Conservation (phyloP, 64 coral and sea anemone species). For the Cladopsammia gracilis region DNA sequence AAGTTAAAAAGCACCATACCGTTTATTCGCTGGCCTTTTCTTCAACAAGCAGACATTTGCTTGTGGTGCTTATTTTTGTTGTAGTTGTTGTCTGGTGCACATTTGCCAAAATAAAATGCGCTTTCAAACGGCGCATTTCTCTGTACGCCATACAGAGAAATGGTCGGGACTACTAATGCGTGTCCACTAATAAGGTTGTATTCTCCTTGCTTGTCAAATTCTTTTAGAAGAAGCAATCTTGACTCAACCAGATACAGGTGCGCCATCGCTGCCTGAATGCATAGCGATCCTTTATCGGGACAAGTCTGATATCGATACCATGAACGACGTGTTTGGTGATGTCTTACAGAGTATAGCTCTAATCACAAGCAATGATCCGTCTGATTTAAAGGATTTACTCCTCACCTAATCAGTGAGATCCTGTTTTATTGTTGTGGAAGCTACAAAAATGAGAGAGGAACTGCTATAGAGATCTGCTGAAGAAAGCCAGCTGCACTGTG, state of each 20-base stretch:
- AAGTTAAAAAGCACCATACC: no score
- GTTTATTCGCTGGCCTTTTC: no score
- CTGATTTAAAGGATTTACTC: background rate
- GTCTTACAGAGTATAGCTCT: background rate
- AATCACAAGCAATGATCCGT: background rate
- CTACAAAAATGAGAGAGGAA: background rate
- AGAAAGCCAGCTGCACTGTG: background rate
- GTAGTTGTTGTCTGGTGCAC: no score
- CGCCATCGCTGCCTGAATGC: background rate
- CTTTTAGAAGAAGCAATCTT: no score
- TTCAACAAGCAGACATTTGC: no score
- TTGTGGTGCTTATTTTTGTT: no score
- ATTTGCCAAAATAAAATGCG: no score
- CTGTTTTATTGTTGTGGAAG: conserved; percentile 1
- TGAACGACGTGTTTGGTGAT: conserved; percentile 8
- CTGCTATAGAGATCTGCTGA: background rate
- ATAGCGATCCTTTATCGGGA: background rate
- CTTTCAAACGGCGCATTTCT: no score
- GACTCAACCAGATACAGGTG: background rate
- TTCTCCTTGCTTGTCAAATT: no score
- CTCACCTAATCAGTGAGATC: background rate
- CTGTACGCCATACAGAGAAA: no score
- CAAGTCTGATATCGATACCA: background rate
- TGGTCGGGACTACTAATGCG: no score
- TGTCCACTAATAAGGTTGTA: no score